Conservation (phyloP, 2,888 invertebrate genomes). For the Xanthostigma xanthostigma region DNA sequence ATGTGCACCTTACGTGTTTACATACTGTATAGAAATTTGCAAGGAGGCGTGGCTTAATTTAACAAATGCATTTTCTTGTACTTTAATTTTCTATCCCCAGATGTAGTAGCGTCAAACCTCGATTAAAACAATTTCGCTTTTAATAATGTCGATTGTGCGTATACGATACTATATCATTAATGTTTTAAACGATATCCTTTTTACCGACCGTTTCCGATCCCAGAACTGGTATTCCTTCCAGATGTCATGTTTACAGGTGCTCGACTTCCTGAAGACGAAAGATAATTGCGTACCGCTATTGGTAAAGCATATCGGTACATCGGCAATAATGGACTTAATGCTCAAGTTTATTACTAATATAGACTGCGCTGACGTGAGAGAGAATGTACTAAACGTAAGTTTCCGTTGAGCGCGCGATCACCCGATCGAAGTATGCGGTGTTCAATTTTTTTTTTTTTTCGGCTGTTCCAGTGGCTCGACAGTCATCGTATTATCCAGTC, state of each 20-base stretch:
- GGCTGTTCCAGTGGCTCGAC: constrained; percentile 64
- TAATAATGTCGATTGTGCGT: no score
- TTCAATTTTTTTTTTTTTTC: no score
- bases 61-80: no score
- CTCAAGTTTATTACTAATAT: constrained; percentile 72
- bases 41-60: no score
- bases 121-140: no score
- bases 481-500: constrained; percentile 75
- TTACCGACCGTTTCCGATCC: background rate
- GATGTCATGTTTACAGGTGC: constrained; percentile 78
- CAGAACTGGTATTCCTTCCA: constrained; percentile 88
- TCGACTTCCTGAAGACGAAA: constrained; percentile 80
- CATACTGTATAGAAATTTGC: no score
- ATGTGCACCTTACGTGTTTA: no score
- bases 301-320: constrained; percentile 81
- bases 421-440: no score
- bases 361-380: constrained; percentile 55
- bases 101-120: no score
- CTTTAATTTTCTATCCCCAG: no score
- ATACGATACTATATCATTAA: no score
- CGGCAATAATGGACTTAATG: constrained; percentile 87
- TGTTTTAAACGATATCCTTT: background rate
- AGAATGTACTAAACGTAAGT: constrained; percentile 53
- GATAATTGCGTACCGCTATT: constrained; percentile 77
- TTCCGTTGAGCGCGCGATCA: background rate